These are phyloP conservation scores for Coccyzus lansbergi DNA, from an alignment of 2,797 vertebrate genomes.

Conservation along the genomic window DNA sequence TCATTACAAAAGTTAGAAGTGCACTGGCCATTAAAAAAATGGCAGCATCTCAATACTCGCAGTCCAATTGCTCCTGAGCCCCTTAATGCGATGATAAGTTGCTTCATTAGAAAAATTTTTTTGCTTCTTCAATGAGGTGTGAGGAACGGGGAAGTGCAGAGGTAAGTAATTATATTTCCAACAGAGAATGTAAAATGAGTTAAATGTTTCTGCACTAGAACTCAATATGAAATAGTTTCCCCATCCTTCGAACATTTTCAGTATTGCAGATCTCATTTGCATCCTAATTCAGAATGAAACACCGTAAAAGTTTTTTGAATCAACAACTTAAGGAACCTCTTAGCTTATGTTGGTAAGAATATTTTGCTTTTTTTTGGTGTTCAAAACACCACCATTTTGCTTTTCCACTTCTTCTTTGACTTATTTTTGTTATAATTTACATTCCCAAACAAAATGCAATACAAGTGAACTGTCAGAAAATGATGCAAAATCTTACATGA, in stretches of 20 bases:
- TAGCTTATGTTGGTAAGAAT: not conserved
- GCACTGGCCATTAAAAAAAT: not conserved
- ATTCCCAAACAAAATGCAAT: not conserved
- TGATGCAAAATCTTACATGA: not conserved
- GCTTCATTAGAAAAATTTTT: constrained; percentile 13
- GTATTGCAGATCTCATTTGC: not conserved
- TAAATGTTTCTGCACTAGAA: not conserved
- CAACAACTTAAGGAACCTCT: not conserved
- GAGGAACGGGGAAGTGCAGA: not conserved
- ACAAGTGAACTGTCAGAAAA: not conserved
- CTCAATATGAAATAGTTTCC: not conserved
- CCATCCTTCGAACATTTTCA: not conserved
- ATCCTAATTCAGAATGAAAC: not conserved
- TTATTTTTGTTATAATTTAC: not conserved
- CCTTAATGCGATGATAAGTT: constrained; percentile 38
- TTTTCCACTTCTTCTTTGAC: not conserved
- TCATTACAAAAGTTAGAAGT: not conserved
- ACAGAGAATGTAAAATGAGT: not conserved
- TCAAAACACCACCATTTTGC: not conserved
- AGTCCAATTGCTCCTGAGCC: not conserved
- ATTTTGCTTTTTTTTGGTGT: not conserved
- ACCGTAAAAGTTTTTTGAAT: not conserved
- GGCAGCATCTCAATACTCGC: not conserved
- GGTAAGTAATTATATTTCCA: constrained; percentile 7
- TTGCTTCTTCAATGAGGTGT: constrained; percentile 18